A percentile compares a stretch with the other conserved stretches of the same genome.
Evolutionary conservation across 2,888 invertebrate genomes (phyloP).

Genomic region (Imbricaverruca yamaguchii): DNA sequence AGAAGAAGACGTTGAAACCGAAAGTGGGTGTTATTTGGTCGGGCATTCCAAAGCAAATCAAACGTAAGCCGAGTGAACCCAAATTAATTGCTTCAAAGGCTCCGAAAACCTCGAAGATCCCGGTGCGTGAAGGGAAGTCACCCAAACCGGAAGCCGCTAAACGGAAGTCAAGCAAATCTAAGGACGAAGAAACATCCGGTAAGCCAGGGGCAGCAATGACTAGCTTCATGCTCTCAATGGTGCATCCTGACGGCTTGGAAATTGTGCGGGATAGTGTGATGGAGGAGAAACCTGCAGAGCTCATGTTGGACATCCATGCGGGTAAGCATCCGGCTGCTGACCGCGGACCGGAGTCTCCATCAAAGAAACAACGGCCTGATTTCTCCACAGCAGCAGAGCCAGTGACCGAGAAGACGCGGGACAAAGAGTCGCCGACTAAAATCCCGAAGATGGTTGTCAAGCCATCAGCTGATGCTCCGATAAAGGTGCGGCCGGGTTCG

Average conservation of each 20-base stretch:
- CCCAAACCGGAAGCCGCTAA: neutral
- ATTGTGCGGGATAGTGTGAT: neutral
- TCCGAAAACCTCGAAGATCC: neutral
- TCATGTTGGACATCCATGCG: neutral
- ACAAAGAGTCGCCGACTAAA: neutral
- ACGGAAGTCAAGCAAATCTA: neutral
- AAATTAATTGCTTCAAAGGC: neutral
- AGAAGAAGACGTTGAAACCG: neutral
- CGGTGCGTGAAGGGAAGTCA: neutral
- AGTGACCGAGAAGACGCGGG: neutral
- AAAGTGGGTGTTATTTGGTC: neutral
- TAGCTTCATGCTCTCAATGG: slow-evolving; percentile 8
- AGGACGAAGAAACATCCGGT: neutral
- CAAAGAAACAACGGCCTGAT: neutral
- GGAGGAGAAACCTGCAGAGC: neutral
- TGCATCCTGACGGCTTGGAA: neutral
- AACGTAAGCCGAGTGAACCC: neutral
- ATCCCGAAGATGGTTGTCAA: neutral
- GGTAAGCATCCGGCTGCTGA: neutral
- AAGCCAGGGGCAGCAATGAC: slow-evolving; percentile 8
- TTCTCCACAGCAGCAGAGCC: neutral
- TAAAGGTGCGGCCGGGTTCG: neutral
- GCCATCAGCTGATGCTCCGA: neutral
- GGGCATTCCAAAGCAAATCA: neutral
- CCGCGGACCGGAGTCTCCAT: neutral